Evolutionary conservation across 1,140 invertebrate species (phyloP).

Genomic region (Drosophila dunni): DNA sequence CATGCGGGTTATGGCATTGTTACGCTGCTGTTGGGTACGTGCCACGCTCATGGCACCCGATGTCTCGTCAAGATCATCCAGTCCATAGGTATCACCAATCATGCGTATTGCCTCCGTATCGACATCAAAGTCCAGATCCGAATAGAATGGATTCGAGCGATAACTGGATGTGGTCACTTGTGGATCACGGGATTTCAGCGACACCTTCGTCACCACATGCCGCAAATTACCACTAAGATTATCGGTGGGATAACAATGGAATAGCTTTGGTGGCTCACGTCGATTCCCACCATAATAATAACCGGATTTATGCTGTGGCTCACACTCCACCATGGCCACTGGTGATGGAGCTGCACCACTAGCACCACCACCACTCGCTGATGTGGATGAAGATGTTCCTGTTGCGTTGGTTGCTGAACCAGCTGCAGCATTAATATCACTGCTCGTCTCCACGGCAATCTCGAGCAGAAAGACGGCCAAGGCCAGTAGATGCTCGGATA

Average conservation of each 20-base stretch:
- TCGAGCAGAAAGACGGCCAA: slow-evolving; percentile 94
- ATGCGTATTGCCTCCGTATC: slow-evolving; percentile 77
- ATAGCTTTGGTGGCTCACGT: slow-evolving; percentile 86
- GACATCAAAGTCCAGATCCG: slow-evolving; percentile 88
- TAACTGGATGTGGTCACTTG: slow-evolving; percentile 85
- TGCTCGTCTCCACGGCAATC: slow-evolving; percentile 90
- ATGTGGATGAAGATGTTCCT: background rate
- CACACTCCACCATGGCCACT: slow-evolving; percentile 75
- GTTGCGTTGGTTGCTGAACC: background rate
- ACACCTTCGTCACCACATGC: slow-evolving; percentile 89
- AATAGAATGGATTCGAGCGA: slow-evolving; percentile 78
- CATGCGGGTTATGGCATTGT: slow-evolving; percentile 58
- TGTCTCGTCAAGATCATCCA: slow-evolving; percentile 54
- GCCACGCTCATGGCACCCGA: slow-evolving; percentile 44
- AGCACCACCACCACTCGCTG: too few species aligned
- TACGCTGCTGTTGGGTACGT: slow-evolving; percentile 42
- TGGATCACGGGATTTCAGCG: slow-evolving; percentile 86
- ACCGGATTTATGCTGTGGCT: slow-evolving; percentile 43
- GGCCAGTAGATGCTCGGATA: slow-evolving; percentile 94
- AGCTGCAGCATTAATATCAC: slow-evolving; percentile 82
- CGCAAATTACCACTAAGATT: slow-evolving; percentile 92
- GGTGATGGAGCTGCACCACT: slow-evolving; percentile 20
- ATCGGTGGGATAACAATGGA: slow-evolving; percentile 91
- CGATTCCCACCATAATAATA: slow-evolving; percentile 58
- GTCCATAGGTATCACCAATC: slow-evolving; percentile 61